Evolutionary conservation across 2,888 invertebrate species (phyloP).

Genomic region (Cheilosia vulpina): DNA sequence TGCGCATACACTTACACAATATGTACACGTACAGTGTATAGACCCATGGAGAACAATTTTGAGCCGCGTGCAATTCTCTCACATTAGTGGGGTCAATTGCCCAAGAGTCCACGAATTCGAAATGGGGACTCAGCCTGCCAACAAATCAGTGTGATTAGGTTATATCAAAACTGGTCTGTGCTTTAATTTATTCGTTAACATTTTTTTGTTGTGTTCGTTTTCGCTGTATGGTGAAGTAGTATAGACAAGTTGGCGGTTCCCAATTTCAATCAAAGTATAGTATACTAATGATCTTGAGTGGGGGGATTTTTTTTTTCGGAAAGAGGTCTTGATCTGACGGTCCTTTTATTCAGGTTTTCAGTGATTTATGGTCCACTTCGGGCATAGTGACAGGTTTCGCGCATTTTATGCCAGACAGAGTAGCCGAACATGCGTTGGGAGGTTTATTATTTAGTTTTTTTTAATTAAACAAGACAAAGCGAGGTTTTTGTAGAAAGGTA

Average conservation of each 20-base stretch:
- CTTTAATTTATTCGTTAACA: neutral
- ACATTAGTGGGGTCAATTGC: conserved; percentile 46
- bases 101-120: conserved; percentile 33
- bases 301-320: neutral
- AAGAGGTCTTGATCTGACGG: conserved; percentile 10
- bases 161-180: conserved; percentile 38
- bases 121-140: conserved; percentile 24
- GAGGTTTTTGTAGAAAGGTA: neutral
- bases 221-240: neutral
- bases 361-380: conserved; percentile 16
- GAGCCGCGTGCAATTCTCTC: conserved; percentile 24
- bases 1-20: too few species aligned
- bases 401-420: conserved; percentile 2
- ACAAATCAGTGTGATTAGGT: conserved; percentile 22
- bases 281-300: neutral
- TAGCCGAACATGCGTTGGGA: neutral
- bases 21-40: too few species aligned
- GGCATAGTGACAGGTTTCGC: neutral
- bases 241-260: conserved; percentile 13
- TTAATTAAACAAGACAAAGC: neutral
- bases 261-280: neutral
- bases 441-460: neutral
- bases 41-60: neutral
- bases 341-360: conserved; percentile 24
- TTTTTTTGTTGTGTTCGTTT: neutral